Conservation (phyloP, 2,888 invertebrate species). For the Ecliptopera silaceata region DNA sequence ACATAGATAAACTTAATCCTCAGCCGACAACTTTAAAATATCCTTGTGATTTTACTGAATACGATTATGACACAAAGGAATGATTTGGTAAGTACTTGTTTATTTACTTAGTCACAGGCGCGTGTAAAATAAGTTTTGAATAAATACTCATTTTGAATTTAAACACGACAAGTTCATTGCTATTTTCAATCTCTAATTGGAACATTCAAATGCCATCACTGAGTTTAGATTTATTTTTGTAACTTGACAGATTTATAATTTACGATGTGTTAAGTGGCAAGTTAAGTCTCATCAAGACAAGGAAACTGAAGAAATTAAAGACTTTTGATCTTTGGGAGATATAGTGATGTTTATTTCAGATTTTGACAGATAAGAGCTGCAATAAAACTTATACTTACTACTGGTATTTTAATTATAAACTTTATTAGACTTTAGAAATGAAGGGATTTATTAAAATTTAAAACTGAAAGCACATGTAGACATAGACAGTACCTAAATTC, state of each 20-base stretch:
- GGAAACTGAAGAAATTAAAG: conserved; percentile 5
- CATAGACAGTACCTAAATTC: too few species aligned
- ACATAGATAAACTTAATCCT: too few species aligned
- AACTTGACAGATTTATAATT: conserved; percentile 22
- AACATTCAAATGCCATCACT: conserved; percentile 6
- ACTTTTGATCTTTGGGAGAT: conserved; percentile 6
- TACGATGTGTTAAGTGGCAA: conserved; percentile 21
- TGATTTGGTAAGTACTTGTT: too few species aligned
- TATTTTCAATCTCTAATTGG: conserved; percentile 11
- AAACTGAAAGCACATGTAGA: too few species aligned
- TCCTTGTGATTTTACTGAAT: too few species aligned
- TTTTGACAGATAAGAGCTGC: conserved; percentile 35
- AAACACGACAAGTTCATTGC: background rate
- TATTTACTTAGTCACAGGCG: background rate
- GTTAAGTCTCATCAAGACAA: conserved; percentile 1
- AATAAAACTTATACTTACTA: background rate
- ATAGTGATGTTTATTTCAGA: conserved; percentile 3
- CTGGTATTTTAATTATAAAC: background rate
- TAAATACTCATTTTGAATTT: too few species aligned
- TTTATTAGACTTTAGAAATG: too few species aligned
- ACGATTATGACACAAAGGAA: too few species aligned
- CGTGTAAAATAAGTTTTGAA: background rate
- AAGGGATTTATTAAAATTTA: too few species aligned
- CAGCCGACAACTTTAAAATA: too few species aligned
- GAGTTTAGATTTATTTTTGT: conserved; percentile 10